Conservation (phyloP, 2,113 vertebrate genomes). For the Zosterops pallidus region DNA sequence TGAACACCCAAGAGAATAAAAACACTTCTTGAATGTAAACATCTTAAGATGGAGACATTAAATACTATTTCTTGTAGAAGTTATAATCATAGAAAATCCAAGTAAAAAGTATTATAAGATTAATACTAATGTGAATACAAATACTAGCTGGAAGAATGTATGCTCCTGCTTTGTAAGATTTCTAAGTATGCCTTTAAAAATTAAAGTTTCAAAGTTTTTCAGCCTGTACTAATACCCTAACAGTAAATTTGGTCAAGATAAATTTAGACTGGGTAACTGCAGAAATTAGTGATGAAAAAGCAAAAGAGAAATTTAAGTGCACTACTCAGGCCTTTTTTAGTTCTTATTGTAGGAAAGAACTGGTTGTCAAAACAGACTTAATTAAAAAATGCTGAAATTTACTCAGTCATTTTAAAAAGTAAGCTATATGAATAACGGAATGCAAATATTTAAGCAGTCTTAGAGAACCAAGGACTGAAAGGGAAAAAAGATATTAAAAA, state of each 20-base stretch:
- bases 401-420: not conserved
- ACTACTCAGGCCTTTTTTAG: not conserved
- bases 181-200: not conserved
- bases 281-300: not conserved
- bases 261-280: not conserved
- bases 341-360: not conserved
- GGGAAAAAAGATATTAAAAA: not conserved
- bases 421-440: not conserved
- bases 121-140: not conserved
- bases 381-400: not conserved
- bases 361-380: not conserved
- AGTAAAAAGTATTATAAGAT: not conserved
- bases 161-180: not conserved
- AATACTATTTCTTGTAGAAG: not conserved
- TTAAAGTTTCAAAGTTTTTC: not conserved
- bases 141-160: not conserved
- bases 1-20: constrained; percentile 15
- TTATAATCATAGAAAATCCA: not conserved
- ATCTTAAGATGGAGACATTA: not conserved
- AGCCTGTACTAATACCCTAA: not conserved
- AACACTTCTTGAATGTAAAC: not conserved
- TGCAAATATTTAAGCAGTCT: not conserved
- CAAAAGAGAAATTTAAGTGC: not conserved
- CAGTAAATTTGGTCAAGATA: not conserved
- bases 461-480: not conserved